Conservation (phyloP, 2,797 vertebrate genomes). For the Peromyscus nudipes region DNA sequence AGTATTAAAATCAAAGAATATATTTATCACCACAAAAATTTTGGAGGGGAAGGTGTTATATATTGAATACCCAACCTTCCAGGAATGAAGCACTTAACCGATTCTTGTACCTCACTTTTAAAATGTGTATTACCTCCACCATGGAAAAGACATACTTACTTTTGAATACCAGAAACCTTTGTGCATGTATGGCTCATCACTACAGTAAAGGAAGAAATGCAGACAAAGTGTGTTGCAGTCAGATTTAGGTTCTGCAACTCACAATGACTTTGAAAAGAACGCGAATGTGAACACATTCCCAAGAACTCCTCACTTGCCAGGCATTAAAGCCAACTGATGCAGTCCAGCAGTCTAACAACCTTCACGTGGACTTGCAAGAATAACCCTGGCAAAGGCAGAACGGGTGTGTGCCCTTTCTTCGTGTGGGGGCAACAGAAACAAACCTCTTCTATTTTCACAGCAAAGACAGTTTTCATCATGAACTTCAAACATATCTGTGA, state of each 20-base stretch:
- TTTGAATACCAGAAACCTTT: slow-evolving; percentile 58
- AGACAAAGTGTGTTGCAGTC: slow-evolving; percentile 16
- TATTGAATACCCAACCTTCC: neutral
- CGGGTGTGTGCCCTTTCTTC: neutral
- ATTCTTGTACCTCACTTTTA: slow-evolving; percentile 12
- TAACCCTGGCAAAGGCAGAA: neutral
- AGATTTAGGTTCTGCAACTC: slow-evolving; percentile 7
- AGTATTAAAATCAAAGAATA: neutral
- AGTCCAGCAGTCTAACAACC: neutral
- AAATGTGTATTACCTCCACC: neutral
- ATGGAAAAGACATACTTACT: slow-evolving; percentile 36
- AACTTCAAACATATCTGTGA: neutral
- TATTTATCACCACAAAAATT: neutral
- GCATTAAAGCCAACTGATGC: neutral
- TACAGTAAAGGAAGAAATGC: neutral
- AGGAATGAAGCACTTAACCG: slow-evolving; percentile 36
- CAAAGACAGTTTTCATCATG: neutral
- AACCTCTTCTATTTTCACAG: neutral
- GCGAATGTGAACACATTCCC: neutral
- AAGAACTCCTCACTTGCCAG: neutral
- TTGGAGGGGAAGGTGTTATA: neutral
- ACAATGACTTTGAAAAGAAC: neutral
- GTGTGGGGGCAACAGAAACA: neutral
- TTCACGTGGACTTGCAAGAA: neutral
- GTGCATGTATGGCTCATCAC: slow-evolving; percentile 49